Evolutionary conservation across 2,113 vertebrate genomes (phyloP).

Genomic region (Eptesicus fuscus): DNA sequence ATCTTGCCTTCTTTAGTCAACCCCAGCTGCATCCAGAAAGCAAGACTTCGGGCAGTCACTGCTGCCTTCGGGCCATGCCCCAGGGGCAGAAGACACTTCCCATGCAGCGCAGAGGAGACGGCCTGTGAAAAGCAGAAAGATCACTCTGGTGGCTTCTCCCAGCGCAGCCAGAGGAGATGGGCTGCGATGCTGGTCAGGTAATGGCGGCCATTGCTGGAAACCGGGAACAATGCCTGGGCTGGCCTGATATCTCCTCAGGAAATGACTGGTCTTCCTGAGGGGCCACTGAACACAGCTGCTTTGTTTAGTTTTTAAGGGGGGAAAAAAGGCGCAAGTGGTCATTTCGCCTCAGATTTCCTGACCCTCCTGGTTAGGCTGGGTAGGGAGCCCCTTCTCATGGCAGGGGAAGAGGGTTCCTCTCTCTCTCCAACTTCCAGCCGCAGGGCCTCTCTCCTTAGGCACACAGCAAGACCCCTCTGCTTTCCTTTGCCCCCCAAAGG

Average conservation of each 20-base stretch:
- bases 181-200: constrained; percentile 76
- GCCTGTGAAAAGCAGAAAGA: constrained; percentile 50
- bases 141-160: constrained; percentile 24
- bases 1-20: constrained; percentile 65
- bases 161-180: constrained; percentile 38
- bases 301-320: constrained; percentile 82
- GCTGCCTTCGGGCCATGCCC: constrained; percentile 50
- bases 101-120: not conserved
- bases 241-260: constrained; percentile 83
- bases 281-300: constrained; percentile 74
- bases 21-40: constrained; percentile 42
- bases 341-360: constrained; percentile 71
- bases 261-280: constrained; percentile 86
- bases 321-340: constrained; percentile 70
- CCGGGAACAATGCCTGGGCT: constrained; percentile 83
- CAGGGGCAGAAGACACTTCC: not conserved
- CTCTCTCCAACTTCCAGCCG: not conserved
- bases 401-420: not conserved
- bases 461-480: not conserved
- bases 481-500: not conserved
- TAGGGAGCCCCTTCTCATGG: not conserved
- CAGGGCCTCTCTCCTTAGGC: not conserved
- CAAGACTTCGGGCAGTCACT: constrained; percentile 11
- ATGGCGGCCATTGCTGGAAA: constrained; percentile 85
- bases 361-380: not conserved